Evolutionary conservation across 2,113 vertebrate species (phyloP).

Genomic region (Phodopus roborovskii): DNA sequence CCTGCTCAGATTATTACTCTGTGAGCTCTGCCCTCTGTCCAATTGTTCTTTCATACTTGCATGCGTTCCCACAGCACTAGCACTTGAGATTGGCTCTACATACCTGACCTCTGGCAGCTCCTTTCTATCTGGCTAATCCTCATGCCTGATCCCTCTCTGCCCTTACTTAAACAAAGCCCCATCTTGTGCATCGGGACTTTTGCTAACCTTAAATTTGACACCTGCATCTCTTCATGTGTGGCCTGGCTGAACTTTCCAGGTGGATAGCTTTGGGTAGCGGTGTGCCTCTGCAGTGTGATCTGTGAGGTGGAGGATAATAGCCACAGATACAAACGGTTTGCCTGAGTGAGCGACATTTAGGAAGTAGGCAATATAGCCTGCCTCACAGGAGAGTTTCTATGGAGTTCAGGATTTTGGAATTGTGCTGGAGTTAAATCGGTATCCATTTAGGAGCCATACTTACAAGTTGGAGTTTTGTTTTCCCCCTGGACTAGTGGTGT

Average conservation of each 20-base stretch:
- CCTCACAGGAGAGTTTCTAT: not conserved
- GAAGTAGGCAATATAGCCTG: not conserved
- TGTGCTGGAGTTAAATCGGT: too few species aligned
- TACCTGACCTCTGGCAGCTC: not conserved
- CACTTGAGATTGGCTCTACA: not conserved
- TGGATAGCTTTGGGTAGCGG: not conserved
- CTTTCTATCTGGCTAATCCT: not conserved
- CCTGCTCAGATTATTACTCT: not conserved
- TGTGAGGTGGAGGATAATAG: not conserved
- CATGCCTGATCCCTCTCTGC: not conserved
- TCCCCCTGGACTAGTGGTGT: not conserved
- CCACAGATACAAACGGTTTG: not conserved
- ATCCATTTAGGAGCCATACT: too few species aligned
- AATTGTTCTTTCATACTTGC: not conserved
- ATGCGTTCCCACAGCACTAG: not conserved
- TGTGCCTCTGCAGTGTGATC: not conserved
- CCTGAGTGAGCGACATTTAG: not conserved
- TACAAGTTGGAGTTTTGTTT: not conserved
- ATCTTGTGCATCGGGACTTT: not conserved
- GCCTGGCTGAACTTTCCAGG: not conserved
- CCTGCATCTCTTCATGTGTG: not conserved
- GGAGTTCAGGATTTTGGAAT: not conserved
- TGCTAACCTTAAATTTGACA: not conserved
- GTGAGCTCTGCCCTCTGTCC: not conserved
- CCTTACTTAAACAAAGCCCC: not conserved